These are phyloP conservation scores for Yasuhikotakia modesta DNA, from an alignment of 2,797 vertebrate genomes.

Conservation along the genomic window DNA sequence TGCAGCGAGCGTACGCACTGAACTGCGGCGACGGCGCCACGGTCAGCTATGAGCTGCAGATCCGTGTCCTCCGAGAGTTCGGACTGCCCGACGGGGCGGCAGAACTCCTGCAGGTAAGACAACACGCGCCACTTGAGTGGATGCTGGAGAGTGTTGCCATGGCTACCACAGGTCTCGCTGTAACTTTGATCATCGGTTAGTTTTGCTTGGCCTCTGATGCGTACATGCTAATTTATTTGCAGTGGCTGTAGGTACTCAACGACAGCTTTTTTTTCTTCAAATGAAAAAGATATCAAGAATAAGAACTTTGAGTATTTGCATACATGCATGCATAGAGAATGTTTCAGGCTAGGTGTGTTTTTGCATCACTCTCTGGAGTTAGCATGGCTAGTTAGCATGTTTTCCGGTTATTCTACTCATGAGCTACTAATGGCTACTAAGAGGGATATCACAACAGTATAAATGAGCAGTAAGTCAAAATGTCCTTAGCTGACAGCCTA, in stretches of 20 bases:
- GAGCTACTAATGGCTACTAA: not conserved
- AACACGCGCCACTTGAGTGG: conserved; percentile 11
- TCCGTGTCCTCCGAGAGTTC: conserved; percentile 93
- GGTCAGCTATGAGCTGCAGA: conserved; percentile 95
- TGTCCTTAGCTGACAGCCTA: not conserved
- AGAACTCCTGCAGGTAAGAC: conserved; percentile 90
- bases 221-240: not conserved
- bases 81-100: conserved; percentile 92
- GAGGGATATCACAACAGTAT: not conserved
- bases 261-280: too few species aligned
- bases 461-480: conserved; percentile 12
- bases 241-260: not conserved
- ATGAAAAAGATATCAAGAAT: too few species aligned
- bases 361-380: not conserved
- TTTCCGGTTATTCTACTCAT: not conserved
- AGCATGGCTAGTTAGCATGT: not conserved
- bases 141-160: conserved; percentile 13
- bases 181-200: not conserved
- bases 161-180: not conserved
- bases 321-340: too few species aligned
- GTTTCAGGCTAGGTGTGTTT: too few species aligned
- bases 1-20: conserved; percentile 92
- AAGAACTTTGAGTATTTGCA: too few species aligned
- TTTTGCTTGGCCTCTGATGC: not conserved
- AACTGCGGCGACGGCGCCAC: conserved; percentile 97